Percentiles rank a stretch among this genome's conserved stretches.
These are phyloP conservation scores for Nomada ruficornis DNA, from an alignment of 2,888 invertebrate genomes.

Conservation along the genomic window DNA sequence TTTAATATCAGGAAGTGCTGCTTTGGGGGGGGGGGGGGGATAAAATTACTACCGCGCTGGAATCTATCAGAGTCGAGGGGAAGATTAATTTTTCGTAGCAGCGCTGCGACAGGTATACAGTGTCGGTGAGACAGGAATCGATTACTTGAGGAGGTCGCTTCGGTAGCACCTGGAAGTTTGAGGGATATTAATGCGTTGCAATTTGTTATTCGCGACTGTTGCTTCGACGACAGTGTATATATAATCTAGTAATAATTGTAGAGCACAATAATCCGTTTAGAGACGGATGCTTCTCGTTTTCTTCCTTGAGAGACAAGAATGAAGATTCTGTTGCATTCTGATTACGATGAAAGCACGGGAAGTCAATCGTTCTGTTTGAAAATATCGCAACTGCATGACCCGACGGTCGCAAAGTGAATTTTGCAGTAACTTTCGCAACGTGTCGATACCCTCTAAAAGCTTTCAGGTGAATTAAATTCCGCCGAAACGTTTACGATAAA, in stretches of 20 bases:
- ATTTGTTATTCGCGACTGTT: not conserved
- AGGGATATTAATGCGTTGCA: not conserved
- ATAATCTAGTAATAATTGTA: too few relatives aligned
- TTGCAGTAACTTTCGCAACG: conserved; percentile 62
- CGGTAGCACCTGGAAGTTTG: not conserved
- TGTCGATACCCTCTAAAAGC: conserved; percentile 63
- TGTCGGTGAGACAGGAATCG: not conserved
- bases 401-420: conserved; percentile 54
- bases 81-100: not conserved
- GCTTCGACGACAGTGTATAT: too few relatives aligned
- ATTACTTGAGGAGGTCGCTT: not conserved
- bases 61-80: not conserved
- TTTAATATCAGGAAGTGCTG: not conserved
- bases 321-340: conserved; percentile 27
- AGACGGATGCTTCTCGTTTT: not conserved
- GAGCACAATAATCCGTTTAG: too few relatives aligned
- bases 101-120: not conserved
- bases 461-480: conserved; percentile 70
- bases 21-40: not conserved
- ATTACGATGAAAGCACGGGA: conserved; percentile 45
- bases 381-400: conserved; percentile 56
- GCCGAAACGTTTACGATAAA: conserved; percentile 66
- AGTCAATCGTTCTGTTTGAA: conserved; percentile 56
- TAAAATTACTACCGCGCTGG: not conserved
- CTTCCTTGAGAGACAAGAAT: conserved; percentile 7